These are phyloP conservation scores for Lagorchestes hirsutus DNA, from an alignment of 2,797 vertebrate species.

Conservation along the genomic window DNA sequence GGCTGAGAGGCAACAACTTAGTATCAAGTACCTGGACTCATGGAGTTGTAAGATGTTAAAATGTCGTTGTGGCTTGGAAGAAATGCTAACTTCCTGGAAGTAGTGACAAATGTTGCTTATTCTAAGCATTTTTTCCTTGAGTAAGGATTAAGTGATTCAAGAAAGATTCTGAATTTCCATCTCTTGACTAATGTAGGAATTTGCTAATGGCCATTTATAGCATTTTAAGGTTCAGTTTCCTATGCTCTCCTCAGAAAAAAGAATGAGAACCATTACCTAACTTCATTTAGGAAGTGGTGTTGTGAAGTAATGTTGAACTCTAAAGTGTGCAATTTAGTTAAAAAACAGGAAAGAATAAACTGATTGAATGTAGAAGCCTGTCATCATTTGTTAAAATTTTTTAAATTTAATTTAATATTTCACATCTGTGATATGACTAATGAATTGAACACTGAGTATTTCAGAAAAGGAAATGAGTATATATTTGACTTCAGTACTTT, in stretches of 20 bases:
- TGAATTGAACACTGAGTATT: not conserved
- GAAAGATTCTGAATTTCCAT: slow-evolving; percentile 34
- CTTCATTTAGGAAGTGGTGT: slow-evolving; percentile 55
- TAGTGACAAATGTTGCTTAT: not conserved
- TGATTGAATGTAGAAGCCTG: slow-evolving; percentile 33
- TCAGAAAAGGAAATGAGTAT: slow-evolving; percentile 40
- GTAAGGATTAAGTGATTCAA: not conserved
- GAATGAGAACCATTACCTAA: slow-evolving; percentile 47
- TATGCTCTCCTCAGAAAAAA: slow-evolving; percentile 43
- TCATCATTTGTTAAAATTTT: not conserved
- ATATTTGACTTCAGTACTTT: not conserved
- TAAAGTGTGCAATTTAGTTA: slow-evolving; percentile 31
- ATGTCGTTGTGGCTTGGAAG: not conserved
- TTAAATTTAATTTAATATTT: slow-evolving; percentile 33
- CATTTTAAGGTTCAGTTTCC: slow-evolving; percentile 24
- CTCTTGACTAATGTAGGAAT: not conserved
- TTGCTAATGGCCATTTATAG: slow-evolving; percentile 3
- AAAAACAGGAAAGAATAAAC: slow-evolving; percentile 56
- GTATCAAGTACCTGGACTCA: not conserved
- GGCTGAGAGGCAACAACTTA: not conserved
- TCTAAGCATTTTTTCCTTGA: slow-evolving; percentile 37
- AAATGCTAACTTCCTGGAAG: not conserved
- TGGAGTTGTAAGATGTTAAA: not conserved
- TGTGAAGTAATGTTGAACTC: slow-evolving; percentile 57
- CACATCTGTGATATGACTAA: slow-evolving; percentile 30